Evolutionary conservation across 2,797 vertebrate genomes (phyloP), one percentile per base, ranked within the genome.

Genomic region (Macroramphosus scolopax): DNA sequence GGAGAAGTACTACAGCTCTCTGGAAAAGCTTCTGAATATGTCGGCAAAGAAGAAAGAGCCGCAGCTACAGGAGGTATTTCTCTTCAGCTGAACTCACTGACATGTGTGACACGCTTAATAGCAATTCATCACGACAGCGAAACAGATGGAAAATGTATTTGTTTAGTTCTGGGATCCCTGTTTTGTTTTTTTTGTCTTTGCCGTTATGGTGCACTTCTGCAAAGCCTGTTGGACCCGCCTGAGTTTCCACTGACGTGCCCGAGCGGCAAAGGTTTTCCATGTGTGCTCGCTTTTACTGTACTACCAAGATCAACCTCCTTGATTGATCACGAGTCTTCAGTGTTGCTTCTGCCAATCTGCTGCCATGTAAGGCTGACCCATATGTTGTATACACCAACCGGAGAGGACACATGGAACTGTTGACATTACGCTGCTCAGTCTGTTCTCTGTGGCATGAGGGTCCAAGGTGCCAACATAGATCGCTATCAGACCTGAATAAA

Each of bases 1-100:
- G 0, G 97, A 98, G 69, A 98, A 95, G 69, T 98, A 98, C 82
- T 98, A 98, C 80, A 96, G 93, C 72, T 90, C 93, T 22, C 78
- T 99, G 83, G 96, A 99, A 69, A 99, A 99, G 55, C 94, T 98
- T 85, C 80, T 99, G 68, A 96, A 91, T 74, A 89, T 98, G 86
- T 99, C 97, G 4, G 91, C 96, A n/a, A 98, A 93, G 89, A 99
- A 99, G 92, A 99, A 98, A 76, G 96, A 99, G 66, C 89, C 93
- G 6, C 95, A 96, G 37, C 86, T 98, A 54, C 93, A 94, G 70
- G 97, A 99, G 95, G 97, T 98, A 92, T 53, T 73, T 62, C 68
- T 68, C 52, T 29, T 36, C 13, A 7, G 30, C 33, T 24, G 20
- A 56, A 34, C 34, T 45, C 28, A 44, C 5, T 32, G 12, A 53